Evolutionary conservation across 2,888 invertebrate species (phyloP), one percentile per base, ranked within the genome.

Genomic region (Idaea aversata): DNA sequence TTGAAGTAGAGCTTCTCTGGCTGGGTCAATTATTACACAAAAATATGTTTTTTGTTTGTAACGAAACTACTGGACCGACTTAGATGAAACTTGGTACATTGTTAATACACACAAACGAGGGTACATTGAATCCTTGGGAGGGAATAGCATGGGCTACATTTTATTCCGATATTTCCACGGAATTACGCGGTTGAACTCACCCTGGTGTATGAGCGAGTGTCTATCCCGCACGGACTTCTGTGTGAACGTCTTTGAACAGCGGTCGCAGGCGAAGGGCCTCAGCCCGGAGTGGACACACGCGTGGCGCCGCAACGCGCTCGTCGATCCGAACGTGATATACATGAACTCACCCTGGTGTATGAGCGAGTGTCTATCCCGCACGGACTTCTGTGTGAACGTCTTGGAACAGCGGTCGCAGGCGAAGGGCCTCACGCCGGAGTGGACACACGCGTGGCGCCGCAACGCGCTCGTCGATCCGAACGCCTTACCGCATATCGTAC

Each of bases 341-440:
- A 47, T 13, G 15, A 13, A 35, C 67, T 59, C 35, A 86, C 87
- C 85, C 38, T 70, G 64, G 61, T 88, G 88, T 68, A 86, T 77
- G 10, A 95, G 93, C 77, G 93, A 84, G 82, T 96, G 96, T 0
- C 95, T 82, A 70, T 94, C 87, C 62, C 95, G 88, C 73, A 96
- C 95, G 82, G 95, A 96, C 65, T 95, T 95, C 86, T 97, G 97
- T n/a, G 95, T 94, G 83, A 97, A 97, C 62, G 94, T 38, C 3
- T 83, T 78, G 4, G 68, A 73, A 79, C 91, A 91, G 13, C 58
- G 25, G 61, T 64, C 15, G 77, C 90, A 90, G n/a, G 71, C 73
- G 83, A 76, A 79, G 61, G 88, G 94, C 67, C 95, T 93, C 85
- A 93, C 93, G 82, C 96, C 96, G 0, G 61, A 61, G 61, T 61